A percentile compares a stretch with the other conserved stretches of the same genome.
Conservation (phyloP, 2,888 invertebrate genomes). For the Dicycla oo region DNA sequence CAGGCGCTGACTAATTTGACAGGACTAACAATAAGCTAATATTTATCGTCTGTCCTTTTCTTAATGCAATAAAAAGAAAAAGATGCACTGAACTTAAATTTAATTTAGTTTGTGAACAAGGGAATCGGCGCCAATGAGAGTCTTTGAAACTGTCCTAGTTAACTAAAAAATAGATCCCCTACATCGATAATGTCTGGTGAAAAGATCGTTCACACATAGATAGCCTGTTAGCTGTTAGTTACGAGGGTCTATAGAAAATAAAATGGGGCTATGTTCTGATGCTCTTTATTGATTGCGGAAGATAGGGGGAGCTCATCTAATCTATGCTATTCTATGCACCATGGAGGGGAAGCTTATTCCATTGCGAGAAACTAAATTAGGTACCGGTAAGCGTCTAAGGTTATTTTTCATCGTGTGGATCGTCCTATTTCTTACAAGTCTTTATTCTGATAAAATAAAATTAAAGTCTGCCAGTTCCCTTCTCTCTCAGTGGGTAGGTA, state of each 20-base stretch:
- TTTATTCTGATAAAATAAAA: background rate
- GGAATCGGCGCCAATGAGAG: too few species aligned
- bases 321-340: constrained; percentile 36
- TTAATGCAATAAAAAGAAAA: too few species aligned
- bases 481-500: background rate
- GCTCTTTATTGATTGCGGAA: constrained; percentile 69
- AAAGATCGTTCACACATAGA: constrained; percentile 60
- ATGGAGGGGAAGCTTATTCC: background rate
- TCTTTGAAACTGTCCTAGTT: constrained; percentile 34
- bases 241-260: constrained; percentile 65
- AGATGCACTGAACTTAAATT: too few species aligned
- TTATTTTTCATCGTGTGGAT: background rate
- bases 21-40: too few species aligned
- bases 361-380: constrained; percentile 18
- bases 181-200: constrained; percentile 51
- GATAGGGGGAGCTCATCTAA: constrained; percentile 43
- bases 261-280: constrained; percentile 67
- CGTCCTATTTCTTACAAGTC: background rate
- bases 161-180: constrained; percentile 60
- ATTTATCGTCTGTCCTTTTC: too few species aligned
- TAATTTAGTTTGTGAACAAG: too few species aligned
- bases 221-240: constrained; percentile 46
- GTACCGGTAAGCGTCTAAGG: background rate
- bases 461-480: background rate
- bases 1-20: too few species aligned